Percentiles rank a stretch among this genome's conserved stretches.
phyloP scores from a whole-genome alignment of 2,888 invertebrate species.

The Azorinus chamasolen region DNA sequence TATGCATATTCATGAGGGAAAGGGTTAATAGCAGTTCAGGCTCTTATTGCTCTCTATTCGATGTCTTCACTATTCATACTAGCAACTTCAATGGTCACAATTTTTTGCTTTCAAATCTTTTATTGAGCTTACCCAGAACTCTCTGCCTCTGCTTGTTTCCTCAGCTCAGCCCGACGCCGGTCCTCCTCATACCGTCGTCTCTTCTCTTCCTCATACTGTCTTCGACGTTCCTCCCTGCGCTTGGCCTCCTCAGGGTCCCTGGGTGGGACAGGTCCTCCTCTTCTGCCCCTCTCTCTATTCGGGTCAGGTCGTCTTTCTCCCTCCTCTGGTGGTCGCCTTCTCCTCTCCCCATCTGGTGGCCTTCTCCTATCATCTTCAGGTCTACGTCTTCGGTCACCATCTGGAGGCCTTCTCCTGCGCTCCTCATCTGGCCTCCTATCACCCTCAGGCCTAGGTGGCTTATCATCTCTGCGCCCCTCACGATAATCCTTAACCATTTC shows the following conservation, averaged over 20 bases:
- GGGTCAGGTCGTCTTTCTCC: slow-evolving; percentile 47
- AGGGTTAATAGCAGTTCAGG: too few species aligned
- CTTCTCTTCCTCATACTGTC: slow-evolving; percentile 54
- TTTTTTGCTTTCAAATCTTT: too few species aligned
- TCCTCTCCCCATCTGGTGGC: slow-evolving; percentile 44
- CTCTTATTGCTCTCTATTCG: too few species aligned
- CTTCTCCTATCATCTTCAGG: slow-evolving; percentile 45
- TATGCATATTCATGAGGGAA: too few species aligned
- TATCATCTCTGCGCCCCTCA: slow-evolving; percentile 35
- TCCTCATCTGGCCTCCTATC: slow-evolving; percentile 15
- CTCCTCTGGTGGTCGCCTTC: slow-evolving; percentile 31
- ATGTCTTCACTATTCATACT: too few species aligned
- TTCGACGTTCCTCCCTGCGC: slow-evolving; percentile 36
- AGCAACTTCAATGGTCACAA: too few species aligned
- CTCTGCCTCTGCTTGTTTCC: slow-evolving; percentile 61
- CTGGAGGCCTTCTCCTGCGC: slow-evolving; percentile 45
- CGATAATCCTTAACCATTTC: slow-evolving; percentile 44
- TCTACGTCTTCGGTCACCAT: slow-evolving; percentile 41
- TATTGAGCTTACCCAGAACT: slow-evolving; percentile 35
- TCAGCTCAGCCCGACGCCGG: slow-evolving; percentile 47
- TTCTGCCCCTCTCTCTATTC: slow-evolving; percentile 11
- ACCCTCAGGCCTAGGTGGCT: slow-evolving; percentile 40
- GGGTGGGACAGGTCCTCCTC: slow-evolving; percentile 9
- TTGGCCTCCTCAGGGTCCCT: slow-evolving; percentile 36
- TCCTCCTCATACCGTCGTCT: slow-evolving; percentile 60